A percentile compares a stretch with the other conserved stretches of the same genome.
Conservation (phyloP, 2,797 vertebrate species). For the Taeniopygia guttata region DNA sequence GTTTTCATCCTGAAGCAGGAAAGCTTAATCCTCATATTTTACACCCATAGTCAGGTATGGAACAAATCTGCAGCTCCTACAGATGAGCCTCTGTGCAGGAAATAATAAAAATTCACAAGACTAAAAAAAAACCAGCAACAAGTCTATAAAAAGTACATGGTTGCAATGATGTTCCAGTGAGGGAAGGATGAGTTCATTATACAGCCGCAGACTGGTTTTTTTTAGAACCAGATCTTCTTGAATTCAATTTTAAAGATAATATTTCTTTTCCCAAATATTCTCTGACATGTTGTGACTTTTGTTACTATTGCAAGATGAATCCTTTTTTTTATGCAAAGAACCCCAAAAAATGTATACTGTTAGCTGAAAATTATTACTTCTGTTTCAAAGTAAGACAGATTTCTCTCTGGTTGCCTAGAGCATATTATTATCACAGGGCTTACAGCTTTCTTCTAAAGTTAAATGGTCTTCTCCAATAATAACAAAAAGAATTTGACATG, state of each 20-base stretch:
- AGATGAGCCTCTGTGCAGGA: background rate
- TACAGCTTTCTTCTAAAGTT: background rate
- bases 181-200: background rate
- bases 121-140: background rate
- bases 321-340: background rate
- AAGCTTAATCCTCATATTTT: background rate
- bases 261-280: background rate
- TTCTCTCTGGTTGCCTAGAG: background rate
- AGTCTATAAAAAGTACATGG: background rate
- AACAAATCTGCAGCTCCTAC: background rate
- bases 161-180: background rate
- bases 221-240: background rate
- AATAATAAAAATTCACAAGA: background rate
- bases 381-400: background rate
- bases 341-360: background rate
- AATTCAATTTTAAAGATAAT: background rate
- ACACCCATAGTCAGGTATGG: background rate
- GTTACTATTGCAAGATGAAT: background rate
- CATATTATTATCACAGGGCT: background rate
- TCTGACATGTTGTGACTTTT: background rate
- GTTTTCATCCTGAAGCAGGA: background rate
- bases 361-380: background rate
- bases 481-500: slow-evolving; percentile 13
- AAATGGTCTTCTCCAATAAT: slow-evolving; percentile 24
- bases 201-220: background rate